Percentiles rank a stretch among this genome's conserved stretches.
Evolutionary conservation across 2,888 invertebrate genomes (phyloP).

Genomic region (Lycocerus yunnanus): DNA sequence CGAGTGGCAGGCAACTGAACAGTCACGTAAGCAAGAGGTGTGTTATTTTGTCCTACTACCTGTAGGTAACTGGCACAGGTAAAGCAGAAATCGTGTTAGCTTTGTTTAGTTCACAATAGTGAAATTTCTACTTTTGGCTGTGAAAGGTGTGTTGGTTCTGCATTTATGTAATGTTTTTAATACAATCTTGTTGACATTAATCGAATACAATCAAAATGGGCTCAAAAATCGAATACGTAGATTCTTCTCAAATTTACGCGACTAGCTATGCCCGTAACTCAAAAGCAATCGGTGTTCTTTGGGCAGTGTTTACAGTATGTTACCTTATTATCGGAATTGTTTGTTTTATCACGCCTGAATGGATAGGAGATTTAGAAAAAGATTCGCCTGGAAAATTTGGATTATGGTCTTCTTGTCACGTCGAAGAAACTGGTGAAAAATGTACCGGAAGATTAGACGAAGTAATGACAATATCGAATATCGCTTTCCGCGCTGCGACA

Average conservation of each 20-base stretch:
- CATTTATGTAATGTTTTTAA: slow-evolving; percentile 18
- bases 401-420: slow-evolving; percentile 86
- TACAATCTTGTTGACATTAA: slow-evolving; percentile 1
- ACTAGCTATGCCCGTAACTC: slow-evolving; percentile 90
- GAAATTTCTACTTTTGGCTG: slow-evolving; percentile 14
- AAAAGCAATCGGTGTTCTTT: slow-evolving; percentile 94
- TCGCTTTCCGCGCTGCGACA: slow-evolving; percentile 84
- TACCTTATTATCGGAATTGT: slow-evolving; percentile 96
- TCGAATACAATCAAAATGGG: slow-evolving; percentile 64
- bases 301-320: slow-evolving; percentile 97
- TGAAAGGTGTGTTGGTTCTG: slow-evolving; percentile 19
- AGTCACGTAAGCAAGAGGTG: background rate
- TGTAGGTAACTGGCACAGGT: background rate
- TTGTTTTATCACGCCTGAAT: slow-evolving; percentile 93
- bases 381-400: slow-evolving; percentile 92
- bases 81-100: background rate
- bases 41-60: background rate
- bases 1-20: background rate
- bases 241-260: slow-evolving; percentile 87
- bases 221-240: slow-evolving; percentile 91
- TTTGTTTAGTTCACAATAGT: slow-evolving; percentile 1
- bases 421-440: slow-evolving; percentile 76
- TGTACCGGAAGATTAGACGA: slow-evolving; percentile 86
- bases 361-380: slow-evolving; percentile 84
- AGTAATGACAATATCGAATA: slow-evolving; percentile 75